Conservation (phyloP, 1,140 invertebrate genomes). For the Tenebrio molitor region DNA sequence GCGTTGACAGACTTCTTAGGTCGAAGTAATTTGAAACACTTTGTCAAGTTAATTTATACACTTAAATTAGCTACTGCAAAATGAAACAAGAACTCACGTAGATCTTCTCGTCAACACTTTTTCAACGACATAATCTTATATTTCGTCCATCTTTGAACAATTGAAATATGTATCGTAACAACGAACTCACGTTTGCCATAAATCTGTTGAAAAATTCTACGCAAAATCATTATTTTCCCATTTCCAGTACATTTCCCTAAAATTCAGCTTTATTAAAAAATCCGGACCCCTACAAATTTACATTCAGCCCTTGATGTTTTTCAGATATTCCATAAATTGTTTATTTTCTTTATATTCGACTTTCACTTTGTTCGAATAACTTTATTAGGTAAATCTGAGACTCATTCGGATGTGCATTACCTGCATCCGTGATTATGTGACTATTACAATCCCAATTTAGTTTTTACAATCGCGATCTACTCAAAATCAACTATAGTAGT, state of each 20-base stretch:
- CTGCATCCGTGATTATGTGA: too few species aligned
- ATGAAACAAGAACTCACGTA: too few species aligned
- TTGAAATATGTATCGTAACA: too few species aligned
- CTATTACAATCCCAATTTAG: constrained; percentile 6
- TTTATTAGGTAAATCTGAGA: background rate
- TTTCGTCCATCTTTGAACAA: too few species aligned
- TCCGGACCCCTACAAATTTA: background rate
- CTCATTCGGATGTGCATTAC: background rate
- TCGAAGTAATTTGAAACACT: too few species aligned
- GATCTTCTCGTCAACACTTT: background rate
- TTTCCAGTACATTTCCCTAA: background rate
- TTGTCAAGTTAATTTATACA: too few species aligned
- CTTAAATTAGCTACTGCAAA: too few species aligned
- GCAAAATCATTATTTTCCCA: too few species aligned
- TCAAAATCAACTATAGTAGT: constrained; percentile 19
- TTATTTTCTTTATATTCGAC: background rate
- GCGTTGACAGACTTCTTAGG: too few species aligned
- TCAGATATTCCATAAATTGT: background rate
- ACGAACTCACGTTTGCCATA: too few species aligned
- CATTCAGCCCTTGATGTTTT: background rate
- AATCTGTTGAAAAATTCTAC: too few species aligned
- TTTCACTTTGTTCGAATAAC: background rate
- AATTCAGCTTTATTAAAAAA: constrained; percentile 1
- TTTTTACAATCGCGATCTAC: background rate
- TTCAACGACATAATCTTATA: too few species aligned